Evolutionary conservation across 2,888 invertebrate species (phyloP).

Genomic region (Lasioglossum calceatum): DNA sequence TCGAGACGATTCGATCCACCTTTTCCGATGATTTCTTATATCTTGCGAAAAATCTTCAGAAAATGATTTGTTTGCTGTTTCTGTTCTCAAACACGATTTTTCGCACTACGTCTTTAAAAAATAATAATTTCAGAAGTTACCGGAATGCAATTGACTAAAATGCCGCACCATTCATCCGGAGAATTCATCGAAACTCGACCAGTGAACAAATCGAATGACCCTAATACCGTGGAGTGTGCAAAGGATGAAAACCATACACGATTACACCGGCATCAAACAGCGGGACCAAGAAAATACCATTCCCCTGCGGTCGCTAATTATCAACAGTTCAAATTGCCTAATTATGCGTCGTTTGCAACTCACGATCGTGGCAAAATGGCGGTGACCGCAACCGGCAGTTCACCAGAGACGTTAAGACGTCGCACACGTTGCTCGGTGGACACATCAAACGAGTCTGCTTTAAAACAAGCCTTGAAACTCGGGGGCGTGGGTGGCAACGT

Average conservation of each 20-base stretch:
- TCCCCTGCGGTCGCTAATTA: neutral
- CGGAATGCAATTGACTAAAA: too few species aligned
- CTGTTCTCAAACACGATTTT: neutral
- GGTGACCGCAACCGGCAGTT: neutral
- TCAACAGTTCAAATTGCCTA: neutral
- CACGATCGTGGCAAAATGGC: neutral
- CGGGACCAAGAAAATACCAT: neutral
- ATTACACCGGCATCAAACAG: neutral
- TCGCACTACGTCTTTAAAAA: too few species aligned
- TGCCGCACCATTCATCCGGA: too few species aligned
- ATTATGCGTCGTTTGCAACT: neutral
- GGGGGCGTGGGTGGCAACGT: neutral
- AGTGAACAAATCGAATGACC: neutral
- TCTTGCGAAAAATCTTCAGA: neutral
- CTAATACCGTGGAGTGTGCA: neutral
- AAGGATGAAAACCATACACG: neutral
- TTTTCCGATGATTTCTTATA: neutral
- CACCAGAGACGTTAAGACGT: neutral
- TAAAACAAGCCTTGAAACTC: neutral
- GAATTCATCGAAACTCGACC: neutral
- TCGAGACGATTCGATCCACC: neutral
- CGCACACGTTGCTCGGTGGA: neutral
- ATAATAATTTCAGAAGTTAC: too few species aligned
- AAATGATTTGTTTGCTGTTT: neutral
- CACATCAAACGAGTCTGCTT: slow-evolving; percentile 16